These are phyloP conservation scores for Synanthedon vespiformis DNA, from an alignment of 2,888 invertebrate species.

Conservation along the genomic window DNA sequence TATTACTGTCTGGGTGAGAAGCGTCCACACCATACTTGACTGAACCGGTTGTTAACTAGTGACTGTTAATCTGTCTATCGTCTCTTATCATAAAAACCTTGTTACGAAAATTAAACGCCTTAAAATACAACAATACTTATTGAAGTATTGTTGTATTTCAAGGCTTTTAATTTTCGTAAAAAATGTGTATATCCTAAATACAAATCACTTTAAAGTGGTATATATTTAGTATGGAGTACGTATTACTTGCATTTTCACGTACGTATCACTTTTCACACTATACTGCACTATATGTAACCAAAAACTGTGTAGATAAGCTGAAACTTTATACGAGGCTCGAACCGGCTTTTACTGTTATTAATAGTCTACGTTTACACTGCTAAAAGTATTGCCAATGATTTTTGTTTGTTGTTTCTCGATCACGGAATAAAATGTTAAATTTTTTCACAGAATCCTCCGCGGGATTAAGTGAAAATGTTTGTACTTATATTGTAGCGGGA, in stretches of 20 bases:
- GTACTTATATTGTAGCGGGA: constrained; percentile 1
- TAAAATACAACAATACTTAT: too few relatives aligned
- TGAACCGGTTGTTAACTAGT: too few relatives aligned
- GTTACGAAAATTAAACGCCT: too few relatives aligned
- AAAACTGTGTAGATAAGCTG: not conserved
- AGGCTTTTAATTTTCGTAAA: too few relatives aligned
- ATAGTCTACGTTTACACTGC: constrained; percentile 15
- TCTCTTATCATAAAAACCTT: too few relatives aligned
- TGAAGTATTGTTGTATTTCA: not conserved
- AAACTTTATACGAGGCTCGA: constrained; percentile 11
- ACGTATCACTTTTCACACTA: too few relatives aligned
- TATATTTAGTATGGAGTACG: too few relatives aligned
- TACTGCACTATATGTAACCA: not conserved
- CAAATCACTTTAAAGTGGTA: constrained; percentile 1
- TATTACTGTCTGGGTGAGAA: too few relatives aligned
- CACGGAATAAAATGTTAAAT: constrained; percentile 5
- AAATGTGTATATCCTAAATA: constrained; percentile 6
- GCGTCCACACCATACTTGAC: too few relatives aligned
- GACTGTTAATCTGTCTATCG: too few relatives aligned
- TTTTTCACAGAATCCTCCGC: constrained; percentile 6
- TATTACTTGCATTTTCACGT: too few relatives aligned
- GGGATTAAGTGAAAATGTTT: constrained; percentile 5
- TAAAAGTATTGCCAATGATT: constrained; percentile 9
- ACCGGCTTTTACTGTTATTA: constrained; percentile 23
- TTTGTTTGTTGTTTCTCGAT: constrained; percentile 8